Base-by-base conservation (phyloP, 2,797 vertebrate species). In the Sphaeramia orbicularis region DNA sequence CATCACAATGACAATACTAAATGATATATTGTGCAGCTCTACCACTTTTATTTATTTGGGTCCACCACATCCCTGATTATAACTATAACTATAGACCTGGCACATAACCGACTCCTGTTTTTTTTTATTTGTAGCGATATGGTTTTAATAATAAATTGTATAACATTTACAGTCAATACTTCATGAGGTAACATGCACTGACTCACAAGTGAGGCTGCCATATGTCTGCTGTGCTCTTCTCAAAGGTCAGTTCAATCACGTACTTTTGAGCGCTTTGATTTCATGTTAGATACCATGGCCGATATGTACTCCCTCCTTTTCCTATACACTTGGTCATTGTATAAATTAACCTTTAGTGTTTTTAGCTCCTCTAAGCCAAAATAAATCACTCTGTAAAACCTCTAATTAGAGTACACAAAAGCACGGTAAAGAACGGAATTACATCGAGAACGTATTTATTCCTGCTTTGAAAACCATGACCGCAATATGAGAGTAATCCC, bases 301-400 rank as follows among this genome's bases (percentile, higher is more conserved):
- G 66, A 74, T 66, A 55, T 72, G 7, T 19, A 47, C 51, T 56
- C 74, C 42, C 58, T 41, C 58, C 41, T 27, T 72, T 78, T 65
- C 45, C n/a, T 71, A 62, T 56, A 60, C 60, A 76, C 77, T 76
- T 71, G 76, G 57, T 75, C 76, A 90, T 86, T 86, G 68, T 80
- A 79, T 68, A 60, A 88, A 86, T 88, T 87, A 86, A 75, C 66
- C 77, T 85, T 85, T 91, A 86, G 89, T 87, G 84, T 87, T 84
- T 74, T 51, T n/a, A 53, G 77, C 81, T 85, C 73, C 65, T 86
- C 66, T 81, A 71, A 86, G 86, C 81, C 65, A 62, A 78, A 83
- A 86, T 78, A 83, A 90, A 90, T 90, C 88, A 80, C 50, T 79
- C 54, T 44, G 63, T 53, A 80, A 84, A 70, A 57, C 63, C 66